A percentile compares a stretch with the other conserved stretches of the same genome.
phyloP scores from a whole-genome alignment of 2,888 invertebrate species.

The Thereva unica region DNA sequence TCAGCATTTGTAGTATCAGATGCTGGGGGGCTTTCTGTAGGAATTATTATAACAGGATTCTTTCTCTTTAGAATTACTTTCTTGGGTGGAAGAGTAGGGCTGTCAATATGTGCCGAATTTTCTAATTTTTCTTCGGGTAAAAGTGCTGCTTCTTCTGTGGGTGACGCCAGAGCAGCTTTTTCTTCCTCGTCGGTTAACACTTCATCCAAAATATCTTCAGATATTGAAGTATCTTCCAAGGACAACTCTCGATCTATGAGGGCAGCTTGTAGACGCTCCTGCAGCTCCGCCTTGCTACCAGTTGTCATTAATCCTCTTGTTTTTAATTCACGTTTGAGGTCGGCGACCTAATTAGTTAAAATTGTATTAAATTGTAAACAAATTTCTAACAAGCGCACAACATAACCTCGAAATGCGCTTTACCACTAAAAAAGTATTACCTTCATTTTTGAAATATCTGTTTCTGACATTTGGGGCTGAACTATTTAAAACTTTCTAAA shows the following conservation, averaged over 20 bases:
- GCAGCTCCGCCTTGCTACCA: constrained; percentile 82
- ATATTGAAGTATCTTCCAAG: constrained; percentile 59
- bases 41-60: neutral
- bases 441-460: constrained; percentile 57
- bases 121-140: constrained; percentile 6
- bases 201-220: constrained; percentile 62
- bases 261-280: constrained; percentile 73
- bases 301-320: constrained; percentile 71
- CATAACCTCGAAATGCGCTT: constrained; percentile 32
- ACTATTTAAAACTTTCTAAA: too few relatives aligned
- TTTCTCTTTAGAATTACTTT: constrained; percentile 44
- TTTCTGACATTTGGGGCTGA: constrained; percentile 52
- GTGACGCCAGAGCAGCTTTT: constrained; percentile 48
- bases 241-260: constrained; percentile 57
- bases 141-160: constrained; percentile 34
- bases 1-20: constrained; percentile 48
- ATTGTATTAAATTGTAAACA: neutral
- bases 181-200: constrained; percentile 59
- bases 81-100: constrained; percentile 28
- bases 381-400: constrained; percentile 1
- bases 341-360: constrained; percentile 68
- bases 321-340: constrained; percentile 81
- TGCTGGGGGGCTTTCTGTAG: neutral
- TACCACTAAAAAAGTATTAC: constrained; percentile 43
- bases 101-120: neutral